Percentiles rank a stretch among this genome's conserved stretches.
These are phyloP conservation scores for Gallinago jamesoni DNA, from an alignment of 2,113 vertebrate genomes.

Conservation along the genomic window DNA sequence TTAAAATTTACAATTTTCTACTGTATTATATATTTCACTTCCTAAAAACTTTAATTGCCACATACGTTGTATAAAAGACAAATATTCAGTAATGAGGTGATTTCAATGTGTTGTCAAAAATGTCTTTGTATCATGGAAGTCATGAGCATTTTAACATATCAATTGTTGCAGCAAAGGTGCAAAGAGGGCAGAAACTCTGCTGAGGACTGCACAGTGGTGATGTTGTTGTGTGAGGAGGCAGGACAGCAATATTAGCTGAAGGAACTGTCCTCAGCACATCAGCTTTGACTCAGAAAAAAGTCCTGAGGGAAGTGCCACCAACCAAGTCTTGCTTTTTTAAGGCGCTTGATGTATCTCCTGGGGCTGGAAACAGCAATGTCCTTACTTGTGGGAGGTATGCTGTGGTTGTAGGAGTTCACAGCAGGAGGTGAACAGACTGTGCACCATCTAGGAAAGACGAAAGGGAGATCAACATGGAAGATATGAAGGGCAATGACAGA, in stretches of 20 bases:
- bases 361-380: neutral
- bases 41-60: neutral
- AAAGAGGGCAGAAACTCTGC: neutral
- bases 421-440: neutral
- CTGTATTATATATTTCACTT: neutral
- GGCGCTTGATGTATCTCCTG: neutral
- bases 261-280: neutral
- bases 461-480: neutral
- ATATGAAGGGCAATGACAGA: neutral
- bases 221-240: neutral
- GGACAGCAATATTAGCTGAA: neutral
- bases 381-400: neutral
- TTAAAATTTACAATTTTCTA: neutral
- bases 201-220: neutral
- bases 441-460: neutral
- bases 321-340: neutral
- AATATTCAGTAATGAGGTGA: neutral
- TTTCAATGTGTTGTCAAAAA: neutral
- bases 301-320: neutral
- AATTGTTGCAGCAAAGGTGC: neutral
- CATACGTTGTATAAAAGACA: neutral
- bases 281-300: neutral
- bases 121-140: neutral
- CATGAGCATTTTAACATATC: neutral
- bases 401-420: neutral